Percentiles rank a stretch among this genome's conserved stretches.
Conservation (phyloP, 2,113 vertebrate species). For the Odocoileus virginianus region DNA sequence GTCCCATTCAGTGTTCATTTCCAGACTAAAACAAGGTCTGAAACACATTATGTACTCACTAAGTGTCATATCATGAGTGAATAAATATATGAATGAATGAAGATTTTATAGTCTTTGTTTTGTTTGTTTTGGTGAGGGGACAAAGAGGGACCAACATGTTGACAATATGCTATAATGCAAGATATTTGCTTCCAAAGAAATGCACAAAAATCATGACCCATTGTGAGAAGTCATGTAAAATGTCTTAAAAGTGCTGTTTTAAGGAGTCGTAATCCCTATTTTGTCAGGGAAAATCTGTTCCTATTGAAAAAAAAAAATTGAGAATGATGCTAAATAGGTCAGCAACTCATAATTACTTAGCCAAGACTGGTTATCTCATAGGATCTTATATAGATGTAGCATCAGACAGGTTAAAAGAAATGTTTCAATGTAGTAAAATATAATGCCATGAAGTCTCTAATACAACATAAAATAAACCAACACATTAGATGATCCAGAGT, state of each 20-base stretch:
- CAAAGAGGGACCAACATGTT: neutral
- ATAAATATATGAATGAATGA: neutral
- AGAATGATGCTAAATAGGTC: neutral
- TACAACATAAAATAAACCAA: neutral
- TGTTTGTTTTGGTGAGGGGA: neutral
- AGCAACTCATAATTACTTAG: neutral
- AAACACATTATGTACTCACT: neutral
- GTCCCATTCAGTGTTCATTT: neutral
- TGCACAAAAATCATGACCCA: neutral
- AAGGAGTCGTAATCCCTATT: neutral
- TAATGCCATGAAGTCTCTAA: neutral
- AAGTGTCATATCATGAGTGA: neutral
- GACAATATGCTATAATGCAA: neutral
- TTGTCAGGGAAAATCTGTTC: neutral
- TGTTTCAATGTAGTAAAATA: neutral
- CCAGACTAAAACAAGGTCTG: neutral
- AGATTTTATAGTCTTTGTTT: neutral
- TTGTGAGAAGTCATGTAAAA: neutral
- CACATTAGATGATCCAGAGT: neutral
- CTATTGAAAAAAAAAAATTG: neutral
- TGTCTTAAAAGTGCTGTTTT: neutral
- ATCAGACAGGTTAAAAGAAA: neutral
- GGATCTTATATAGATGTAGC: neutral
- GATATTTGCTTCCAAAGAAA: neutral
- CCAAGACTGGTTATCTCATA: neutral